Evolutionary conservation across 2,888 invertebrate genomes (phyloP).

Genomic region (Pinctada fucata): DNA sequence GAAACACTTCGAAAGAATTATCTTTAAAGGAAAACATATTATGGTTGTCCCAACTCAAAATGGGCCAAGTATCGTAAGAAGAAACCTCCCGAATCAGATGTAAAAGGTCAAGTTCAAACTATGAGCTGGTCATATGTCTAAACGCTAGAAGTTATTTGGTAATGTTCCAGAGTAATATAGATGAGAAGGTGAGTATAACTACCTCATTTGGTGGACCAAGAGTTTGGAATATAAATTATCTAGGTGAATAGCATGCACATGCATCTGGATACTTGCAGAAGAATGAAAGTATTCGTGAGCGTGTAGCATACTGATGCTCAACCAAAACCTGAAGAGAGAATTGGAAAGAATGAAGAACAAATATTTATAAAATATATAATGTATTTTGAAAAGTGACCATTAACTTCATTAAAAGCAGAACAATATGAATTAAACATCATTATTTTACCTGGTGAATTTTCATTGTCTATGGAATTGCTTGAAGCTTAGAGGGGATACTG

Average conservation of each 20-base stretch:
- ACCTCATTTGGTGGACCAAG: neutral
- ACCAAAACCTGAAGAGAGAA: neutral
- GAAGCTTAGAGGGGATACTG: neutral
- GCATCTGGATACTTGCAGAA: neutral
- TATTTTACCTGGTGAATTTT: slow-evolving; percentile 41
- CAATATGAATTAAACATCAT: neutral
- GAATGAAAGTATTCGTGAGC: slow-evolving; percentile 1
- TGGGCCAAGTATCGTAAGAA: too few relatives aligned
- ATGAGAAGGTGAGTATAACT: neutral
- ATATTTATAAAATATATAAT: neutral
- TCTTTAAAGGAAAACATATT: neutral
- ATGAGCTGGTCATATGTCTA: too few relatives aligned
- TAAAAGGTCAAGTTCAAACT: too few relatives aligned
- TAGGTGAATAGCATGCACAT: slow-evolving; percentile 15
- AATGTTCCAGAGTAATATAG: too few relatives aligned
- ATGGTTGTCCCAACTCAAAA: too few relatives aligned
- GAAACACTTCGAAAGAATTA: neutral
- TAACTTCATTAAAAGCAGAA: neutral
- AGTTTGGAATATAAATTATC: neutral
- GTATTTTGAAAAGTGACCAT: neutral
- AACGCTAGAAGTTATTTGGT: too few relatives aligned
- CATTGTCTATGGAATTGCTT: slow-evolving; percentile 33
- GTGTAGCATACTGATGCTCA: neutral
- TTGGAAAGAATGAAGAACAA: neutral
- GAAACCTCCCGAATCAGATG: too few relatives aligned